phyloP scores from a whole-genome alignment of 2,888 invertebrate species.

The Rapana venosa region DNA sequence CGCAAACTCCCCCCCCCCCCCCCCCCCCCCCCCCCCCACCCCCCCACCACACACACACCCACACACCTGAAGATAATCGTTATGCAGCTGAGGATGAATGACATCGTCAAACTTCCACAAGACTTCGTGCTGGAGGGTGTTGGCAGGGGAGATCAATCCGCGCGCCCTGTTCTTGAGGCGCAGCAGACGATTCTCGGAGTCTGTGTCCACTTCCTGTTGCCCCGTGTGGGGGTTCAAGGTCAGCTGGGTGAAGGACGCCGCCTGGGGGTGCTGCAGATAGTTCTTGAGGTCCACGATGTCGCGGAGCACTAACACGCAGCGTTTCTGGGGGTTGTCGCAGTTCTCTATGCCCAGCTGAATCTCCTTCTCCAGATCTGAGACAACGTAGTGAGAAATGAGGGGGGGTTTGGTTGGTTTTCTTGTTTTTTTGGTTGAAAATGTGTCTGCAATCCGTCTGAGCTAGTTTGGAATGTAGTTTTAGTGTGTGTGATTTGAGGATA shows the following conservation, averaged over 20 bases:
- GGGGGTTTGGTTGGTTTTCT: background rate
- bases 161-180: constrained; percentile 61
- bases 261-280: constrained; percentile 63
- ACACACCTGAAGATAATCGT: constrained; percentile 64
- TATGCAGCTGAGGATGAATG: constrained; percentile 70
- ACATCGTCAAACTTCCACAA: constrained; percentile 76
- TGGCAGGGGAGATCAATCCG: constrained; percentile 58
- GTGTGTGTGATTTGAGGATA: background rate
- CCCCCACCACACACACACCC: background rate
- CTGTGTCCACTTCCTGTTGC: constrained; percentile 60
- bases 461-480: too few relatives aligned
- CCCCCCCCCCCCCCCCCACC: background rate
- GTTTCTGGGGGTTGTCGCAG: constrained; percentile 57
- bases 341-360: constrained; percentile 64
- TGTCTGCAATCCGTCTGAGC: background rate
- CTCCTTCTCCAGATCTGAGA: constrained; percentile 71
- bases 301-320: constrained; percentile 68
- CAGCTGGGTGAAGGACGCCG: constrained; percentile 48
- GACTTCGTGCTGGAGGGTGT: constrained; percentile 65
- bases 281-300: constrained; percentile 76
- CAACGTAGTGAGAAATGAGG: background rate
- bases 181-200: constrained; percentile 57
- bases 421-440: background rate
- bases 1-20: background rate
- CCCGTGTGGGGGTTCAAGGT: constrained; percentile 63